Base-by-base conservation (phyloP, 2,113 vertebrate species). In the Alligator mississippiensis region DNA sequence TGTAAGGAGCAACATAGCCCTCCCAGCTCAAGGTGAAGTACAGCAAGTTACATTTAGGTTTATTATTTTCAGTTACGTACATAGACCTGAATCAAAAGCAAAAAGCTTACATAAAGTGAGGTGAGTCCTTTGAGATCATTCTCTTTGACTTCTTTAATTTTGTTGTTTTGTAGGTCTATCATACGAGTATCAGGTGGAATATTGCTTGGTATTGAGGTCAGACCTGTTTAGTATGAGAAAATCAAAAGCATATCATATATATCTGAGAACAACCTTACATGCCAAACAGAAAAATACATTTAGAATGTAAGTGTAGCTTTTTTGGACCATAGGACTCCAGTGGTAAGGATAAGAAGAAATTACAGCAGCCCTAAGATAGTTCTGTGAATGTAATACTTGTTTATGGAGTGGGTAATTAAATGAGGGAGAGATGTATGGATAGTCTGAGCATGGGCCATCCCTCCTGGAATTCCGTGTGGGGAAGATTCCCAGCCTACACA, bases 151-250 rank as follows among this genome's bases (percentile, higher is more conserved):
- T 99, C 99, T 34, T 97, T 99, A 94, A 99, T 99, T 96, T 99
- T 99, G 89, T 99, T 99, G 98, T 99, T 99, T 96, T 99, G 99
- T 93, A 99, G 99, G 84, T 99, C 99, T 27, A 99, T 96, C 98
- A 99, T 98, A 77, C 98, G 96, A 9, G 98, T 99, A 81, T 99
- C 99, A 82, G 94, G 96, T 9, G 99, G 98, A 96, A 99, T 99
- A 96, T 99, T 98, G 78, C 96, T 98, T 86, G 99, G 99, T 84
- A 99, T 97, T 2, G 98, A 98, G 68, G 98, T 98, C 96, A 99
- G 95, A 97, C 98, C 99, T 99, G 85, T 96, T 85, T 74, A 96
- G 79, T 83, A 16, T 25, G 92, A 79, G 58, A 94, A 2, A 76
- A 88, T 89, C 75, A 92, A 88, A 93, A 95, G 68, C 9, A 16